These are phyloP conservation scores for Probosciger aterrimus DNA, from an alignment of 2,113 vertebrate genomes.

Conservation along the genomic window DNA sequence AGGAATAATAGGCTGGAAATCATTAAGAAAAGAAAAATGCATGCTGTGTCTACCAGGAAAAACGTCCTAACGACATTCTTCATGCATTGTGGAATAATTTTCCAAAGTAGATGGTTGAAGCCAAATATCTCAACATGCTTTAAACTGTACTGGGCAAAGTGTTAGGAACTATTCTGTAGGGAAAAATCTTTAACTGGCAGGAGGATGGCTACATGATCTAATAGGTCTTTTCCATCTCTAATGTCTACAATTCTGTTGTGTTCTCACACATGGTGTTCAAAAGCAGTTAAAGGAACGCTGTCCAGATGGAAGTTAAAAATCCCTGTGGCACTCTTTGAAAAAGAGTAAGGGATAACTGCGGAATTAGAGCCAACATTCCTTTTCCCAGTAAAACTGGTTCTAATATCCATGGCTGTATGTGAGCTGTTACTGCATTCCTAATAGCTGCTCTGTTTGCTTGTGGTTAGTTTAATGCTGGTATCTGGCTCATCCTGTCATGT, in stretches of 20 bases:
- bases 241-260: slow-evolving; percentile 26
- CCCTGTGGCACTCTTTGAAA: slow-evolving; percentile 44
- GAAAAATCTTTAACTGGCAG: slow-evolving; percentile 34
- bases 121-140: slow-evolving; percentile 25
- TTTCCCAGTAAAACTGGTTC: slow-evolving; percentile 42
- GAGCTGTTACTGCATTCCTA: slow-evolving; percentile 32
- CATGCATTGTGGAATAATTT: slow-evolving; percentile 45
- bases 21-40: slow-evolving; percentile 56
- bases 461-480: neutral
- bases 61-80: slow-evolving; percentile 37
- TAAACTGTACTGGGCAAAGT: slow-evolving; percentile 34
- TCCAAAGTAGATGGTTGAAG: slow-evolving; percentile 16
- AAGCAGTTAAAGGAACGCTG: slow-evolving; percentile 50
- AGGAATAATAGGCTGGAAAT: slow-evolving; percentile 51
- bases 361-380: slow-evolving; percentile 54
- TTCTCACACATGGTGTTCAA: slow-evolving; percentile 54
- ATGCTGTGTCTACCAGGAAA: slow-evolving; percentile 44
- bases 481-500: neutral
- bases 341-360: slow-evolving; percentile 20
- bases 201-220: slow-evolving; percentile 44
- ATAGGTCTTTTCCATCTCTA: slow-evolving; percentile 52
- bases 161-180: slow-evolving; percentile 42
- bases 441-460: slow-evolving; percentile 27
- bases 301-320: slow-evolving; percentile 66
- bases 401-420: neutral